Conservation (phyloP, 2,888 invertebrate species). For the Andrena bicolor region DNA sequence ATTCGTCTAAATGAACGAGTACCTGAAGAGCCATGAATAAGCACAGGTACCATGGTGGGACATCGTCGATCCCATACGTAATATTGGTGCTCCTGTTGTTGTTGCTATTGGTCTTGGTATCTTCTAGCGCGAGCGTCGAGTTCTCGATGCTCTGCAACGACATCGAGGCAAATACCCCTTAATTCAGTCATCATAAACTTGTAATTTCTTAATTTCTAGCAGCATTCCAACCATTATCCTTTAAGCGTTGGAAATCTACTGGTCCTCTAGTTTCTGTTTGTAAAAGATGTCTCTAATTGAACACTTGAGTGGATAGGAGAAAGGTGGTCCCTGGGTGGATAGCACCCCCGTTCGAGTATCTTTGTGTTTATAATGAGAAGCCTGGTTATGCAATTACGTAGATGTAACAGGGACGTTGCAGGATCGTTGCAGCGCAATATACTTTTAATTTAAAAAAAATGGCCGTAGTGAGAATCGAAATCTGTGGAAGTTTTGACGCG, state of each 20-base stretch:
- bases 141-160: constrained; percentile 57
- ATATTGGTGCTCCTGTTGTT: constrained; percentile 81
- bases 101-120: constrained; percentile 83
- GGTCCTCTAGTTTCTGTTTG: background rate
- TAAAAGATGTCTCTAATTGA: background rate
- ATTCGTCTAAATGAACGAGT: constrained; percentile 32
- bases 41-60: constrained; percentile 94
- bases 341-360: background rate
- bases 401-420: background rate
- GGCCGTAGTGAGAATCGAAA: no score
- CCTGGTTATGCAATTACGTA: constrained; percentile 36
- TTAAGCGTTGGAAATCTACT: background rate
- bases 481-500: no score
- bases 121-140: constrained; percentile 84
- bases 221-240: background rate
- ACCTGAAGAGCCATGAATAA: constrained; percentile 94
- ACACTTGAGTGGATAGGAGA: no score
- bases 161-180: background rate
- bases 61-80: constrained; percentile 92
- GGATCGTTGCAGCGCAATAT: no score
- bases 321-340: background rate
- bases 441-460: no score
- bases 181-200: no score
- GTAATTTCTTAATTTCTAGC: background rate
- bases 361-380: constrained; percentile 42